Evolutionary conservation across 2,888 invertebrate genomes (phyloP).

Genomic region (Drosophila villosipedis): DNA sequence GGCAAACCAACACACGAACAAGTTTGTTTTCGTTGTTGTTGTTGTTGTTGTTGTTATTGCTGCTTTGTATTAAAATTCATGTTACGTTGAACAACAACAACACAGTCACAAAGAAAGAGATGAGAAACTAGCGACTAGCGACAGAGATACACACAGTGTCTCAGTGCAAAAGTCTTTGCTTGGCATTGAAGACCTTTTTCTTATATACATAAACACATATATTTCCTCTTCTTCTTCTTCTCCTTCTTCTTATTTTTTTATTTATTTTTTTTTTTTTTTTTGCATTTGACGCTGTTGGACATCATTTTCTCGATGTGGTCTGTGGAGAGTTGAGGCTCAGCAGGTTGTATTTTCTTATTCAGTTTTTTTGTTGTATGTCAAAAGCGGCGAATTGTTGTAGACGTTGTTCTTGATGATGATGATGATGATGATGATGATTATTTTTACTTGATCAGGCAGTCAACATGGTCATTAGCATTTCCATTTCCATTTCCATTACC

Average conservation of each 20-base stretch:
- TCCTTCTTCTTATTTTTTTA: too few relatives aligned
- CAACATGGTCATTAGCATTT: slow-evolving; percentile 55
- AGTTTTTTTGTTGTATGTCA: not conserved
- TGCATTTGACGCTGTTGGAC: slow-evolving; percentile 20
- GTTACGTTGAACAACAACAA: slow-evolving; percentile 55
- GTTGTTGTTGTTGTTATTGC: slow-evolving; percentile 30
- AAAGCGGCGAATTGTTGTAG: not conserved
- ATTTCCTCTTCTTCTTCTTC: not conserved
- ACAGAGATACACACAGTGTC: not conserved
- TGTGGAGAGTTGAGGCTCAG: slow-evolving; percentile 22
- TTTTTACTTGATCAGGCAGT: slow-evolving; percentile 48
- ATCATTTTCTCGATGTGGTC: slow-evolving; percentile 23
- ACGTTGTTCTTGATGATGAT: slow-evolving; percentile 3
- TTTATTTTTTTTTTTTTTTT: not conserved
- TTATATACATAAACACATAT: not conserved
- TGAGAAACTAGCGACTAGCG: not conserved
- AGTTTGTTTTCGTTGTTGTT: slow-evolving; percentile 46
- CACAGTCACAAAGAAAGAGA: slow-evolving; percentile 26
- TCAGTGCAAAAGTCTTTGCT: slow-evolving; percentile 29
- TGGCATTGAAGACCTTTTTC: slow-evolving; percentile 35
- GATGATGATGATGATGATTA: slow-evolving; percentile 7
- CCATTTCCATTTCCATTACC: slow-evolving; percentile 32
- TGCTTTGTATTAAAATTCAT: slow-evolving; percentile 60
- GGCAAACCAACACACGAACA: slow-evolving; percentile 34
- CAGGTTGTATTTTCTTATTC: slow-evolving; percentile 34